Evolutionary conservation across 2,797 vertebrate genomes (phyloP).

Genomic region (Florisuga fusca): DNA sequence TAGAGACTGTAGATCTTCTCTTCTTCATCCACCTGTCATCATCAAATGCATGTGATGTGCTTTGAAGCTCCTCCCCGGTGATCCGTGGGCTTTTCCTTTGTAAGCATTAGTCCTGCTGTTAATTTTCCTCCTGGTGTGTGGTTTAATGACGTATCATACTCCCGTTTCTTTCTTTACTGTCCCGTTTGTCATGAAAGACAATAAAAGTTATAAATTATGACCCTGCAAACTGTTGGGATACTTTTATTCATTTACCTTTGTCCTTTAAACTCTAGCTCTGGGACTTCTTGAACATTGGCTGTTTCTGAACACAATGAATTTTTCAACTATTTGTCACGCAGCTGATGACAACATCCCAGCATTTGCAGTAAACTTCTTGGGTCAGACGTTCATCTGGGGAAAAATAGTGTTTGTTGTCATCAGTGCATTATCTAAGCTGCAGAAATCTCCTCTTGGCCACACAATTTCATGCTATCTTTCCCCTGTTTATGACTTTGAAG

Average conservation of each 20-base stretch:
- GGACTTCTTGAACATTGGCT: background rate
- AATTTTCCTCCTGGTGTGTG: background rate
- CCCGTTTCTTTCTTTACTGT: background rate
- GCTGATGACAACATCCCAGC: fast-evolving
- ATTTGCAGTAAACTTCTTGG: fast-evolving
- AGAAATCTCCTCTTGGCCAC: background rate
- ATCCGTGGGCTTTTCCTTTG: no score
- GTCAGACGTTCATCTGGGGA: background rate
- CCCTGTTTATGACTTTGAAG: background rate
- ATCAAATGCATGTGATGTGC: fast-evolving
- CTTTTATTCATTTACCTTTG: background rate
- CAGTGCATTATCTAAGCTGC: background rate
- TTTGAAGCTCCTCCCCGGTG: background rate
- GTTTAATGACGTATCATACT: background rate
- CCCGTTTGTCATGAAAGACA: background rate
- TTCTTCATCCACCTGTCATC: background rate
- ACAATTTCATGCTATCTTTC: background rate
- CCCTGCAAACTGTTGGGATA: background rate
- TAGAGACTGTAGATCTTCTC: background rate
- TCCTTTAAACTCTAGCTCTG: background rate
- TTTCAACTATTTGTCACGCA: background rate
- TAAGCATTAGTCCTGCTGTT: background rate
- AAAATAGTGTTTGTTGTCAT: background rate
- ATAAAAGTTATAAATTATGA: background rate
- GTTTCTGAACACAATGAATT: background rate